Conservation (phyloP, 2,113 vertebrate species). For the Sturnira hondurensis region DNA sequence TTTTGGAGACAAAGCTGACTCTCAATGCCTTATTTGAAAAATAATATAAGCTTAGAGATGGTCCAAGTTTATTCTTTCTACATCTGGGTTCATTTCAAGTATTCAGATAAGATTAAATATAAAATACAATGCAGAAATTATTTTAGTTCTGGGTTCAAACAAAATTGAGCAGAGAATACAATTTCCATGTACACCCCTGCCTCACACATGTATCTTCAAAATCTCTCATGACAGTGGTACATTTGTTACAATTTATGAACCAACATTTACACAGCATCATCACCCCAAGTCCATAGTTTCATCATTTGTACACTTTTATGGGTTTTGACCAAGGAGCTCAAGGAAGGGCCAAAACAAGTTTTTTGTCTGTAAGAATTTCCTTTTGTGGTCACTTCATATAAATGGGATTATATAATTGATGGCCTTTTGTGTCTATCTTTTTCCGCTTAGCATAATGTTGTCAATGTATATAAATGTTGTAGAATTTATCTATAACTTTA, state of each 20-base stretch:
- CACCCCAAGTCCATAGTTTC: neutral
- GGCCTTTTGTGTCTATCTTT: neutral
- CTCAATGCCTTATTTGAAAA: neutral
- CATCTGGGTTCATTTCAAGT: neutral
- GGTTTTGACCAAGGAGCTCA: neutral
- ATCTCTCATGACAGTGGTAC: neutral
- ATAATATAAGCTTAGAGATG: neutral
- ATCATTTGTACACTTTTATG: neutral
- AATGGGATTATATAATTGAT: neutral
- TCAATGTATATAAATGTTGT: neutral
- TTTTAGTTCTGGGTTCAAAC: neutral
- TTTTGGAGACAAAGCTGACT: neutral
- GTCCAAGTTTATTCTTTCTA: neutral
- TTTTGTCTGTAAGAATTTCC: neutral
- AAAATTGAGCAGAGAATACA: neutral
- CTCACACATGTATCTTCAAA: neutral
- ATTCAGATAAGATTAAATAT: neutral
- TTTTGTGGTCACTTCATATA: neutral
- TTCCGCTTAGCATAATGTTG: neutral
- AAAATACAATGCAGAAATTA: neutral
- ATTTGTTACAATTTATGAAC: neutral
- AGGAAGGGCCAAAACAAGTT: neutral
- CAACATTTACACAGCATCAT: neutral
- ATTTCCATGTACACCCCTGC: neutral
- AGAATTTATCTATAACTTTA: neutral